Percentiles rank a stretch among this genome's conserved stretches.
Conservation (phyloP, 2,888 invertebrate genomes). For the Erebia epiphron region DNA sequence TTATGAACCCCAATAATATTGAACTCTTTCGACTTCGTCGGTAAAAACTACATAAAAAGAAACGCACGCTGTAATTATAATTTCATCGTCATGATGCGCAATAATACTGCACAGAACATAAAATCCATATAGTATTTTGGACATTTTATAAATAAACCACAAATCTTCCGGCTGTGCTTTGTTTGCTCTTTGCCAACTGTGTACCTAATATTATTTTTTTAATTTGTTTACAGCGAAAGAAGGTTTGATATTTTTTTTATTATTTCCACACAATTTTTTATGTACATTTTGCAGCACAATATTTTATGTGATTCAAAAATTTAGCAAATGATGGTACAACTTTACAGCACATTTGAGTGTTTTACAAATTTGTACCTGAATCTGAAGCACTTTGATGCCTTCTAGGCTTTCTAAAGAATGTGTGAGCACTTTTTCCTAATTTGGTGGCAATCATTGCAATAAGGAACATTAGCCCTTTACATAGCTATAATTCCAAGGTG, state of each 20-base stretch:
- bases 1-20: not conserved
- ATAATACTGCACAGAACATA: conserved; percentile 21
- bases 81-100: conserved; percentile 28
- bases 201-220: conserved; percentile 42
- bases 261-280: not conserved
- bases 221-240: conserved; percentile 73
- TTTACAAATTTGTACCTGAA: not conserved
- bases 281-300: not conserved
- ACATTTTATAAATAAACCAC: conserved; percentile 46
- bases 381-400: too few relatives aligned
- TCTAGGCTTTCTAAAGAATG: not conserved
- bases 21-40: not conserved
- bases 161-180: conserved; percentile 43
- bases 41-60: not conserved
- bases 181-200: conserved; percentile 46
- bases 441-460: too few relatives aligned
- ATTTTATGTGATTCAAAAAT: not conserved
- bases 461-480: too few relatives aligned
- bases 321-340: not conserved
- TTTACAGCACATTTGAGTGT: conserved; percentile 2
- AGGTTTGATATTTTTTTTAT: conserved; percentile 61
- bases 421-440: too few relatives aligned
- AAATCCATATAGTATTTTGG: conserved; percentile 36
- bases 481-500: too few relatives aligned
- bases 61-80: not conserved